These are phyloP conservation scores for Belonocnema kinseyi DNA, from an alignment of 1,140 invertebrate species.

Conservation along the genomic window DNA sequence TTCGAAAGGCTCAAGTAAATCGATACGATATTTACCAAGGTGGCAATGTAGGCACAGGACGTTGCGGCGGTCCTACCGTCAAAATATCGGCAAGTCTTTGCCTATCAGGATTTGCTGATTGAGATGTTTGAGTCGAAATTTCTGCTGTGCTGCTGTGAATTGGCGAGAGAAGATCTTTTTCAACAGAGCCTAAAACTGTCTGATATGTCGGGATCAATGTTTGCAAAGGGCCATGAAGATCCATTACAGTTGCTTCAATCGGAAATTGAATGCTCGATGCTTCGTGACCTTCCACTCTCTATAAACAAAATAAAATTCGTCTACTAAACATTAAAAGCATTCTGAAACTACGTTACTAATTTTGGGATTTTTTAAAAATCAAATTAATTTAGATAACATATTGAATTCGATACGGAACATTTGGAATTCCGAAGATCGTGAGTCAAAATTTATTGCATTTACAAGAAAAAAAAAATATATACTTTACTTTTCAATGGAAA, in stretches of 20 bases:
- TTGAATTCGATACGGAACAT: no score
- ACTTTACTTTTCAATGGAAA: no score
- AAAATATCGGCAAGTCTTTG: slow-evolving; percentile 46
- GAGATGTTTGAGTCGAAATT: slow-evolving; percentile 62
- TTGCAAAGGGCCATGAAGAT: slow-evolving; percentile 68
- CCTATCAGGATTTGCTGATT: slow-evolving; percentile 37
- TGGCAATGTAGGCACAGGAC: not conserved
- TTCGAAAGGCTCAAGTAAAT: slow-evolving; percentile 35
- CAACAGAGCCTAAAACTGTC: slow-evolving; percentile 68
- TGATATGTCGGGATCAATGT: slow-evolving; percentile 71
- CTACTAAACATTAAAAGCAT: no score
- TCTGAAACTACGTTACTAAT: no score
- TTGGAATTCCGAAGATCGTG: no score
- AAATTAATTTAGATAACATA: not conserved
- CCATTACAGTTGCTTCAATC: slow-evolving; percentile 69
- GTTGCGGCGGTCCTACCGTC: slow-evolving; percentile 48
- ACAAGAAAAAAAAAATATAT: no score
- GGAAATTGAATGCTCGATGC: slow-evolving; percentile 68
- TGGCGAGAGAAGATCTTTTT: slow-evolving; percentile 73
- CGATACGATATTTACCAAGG: slow-evolving; percentile 54
- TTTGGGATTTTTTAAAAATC: not conserved
- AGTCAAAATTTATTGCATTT: no score
- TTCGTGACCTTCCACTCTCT: slow-evolving; percentile 72
- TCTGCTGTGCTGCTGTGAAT: slow-evolving; percentile 53
- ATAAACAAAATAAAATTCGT: slow-evolving; percentile 40